phyloP scores from a whole-genome alignment of 2,113 vertebrate species.

The Heterochromis multidens region DNA sequence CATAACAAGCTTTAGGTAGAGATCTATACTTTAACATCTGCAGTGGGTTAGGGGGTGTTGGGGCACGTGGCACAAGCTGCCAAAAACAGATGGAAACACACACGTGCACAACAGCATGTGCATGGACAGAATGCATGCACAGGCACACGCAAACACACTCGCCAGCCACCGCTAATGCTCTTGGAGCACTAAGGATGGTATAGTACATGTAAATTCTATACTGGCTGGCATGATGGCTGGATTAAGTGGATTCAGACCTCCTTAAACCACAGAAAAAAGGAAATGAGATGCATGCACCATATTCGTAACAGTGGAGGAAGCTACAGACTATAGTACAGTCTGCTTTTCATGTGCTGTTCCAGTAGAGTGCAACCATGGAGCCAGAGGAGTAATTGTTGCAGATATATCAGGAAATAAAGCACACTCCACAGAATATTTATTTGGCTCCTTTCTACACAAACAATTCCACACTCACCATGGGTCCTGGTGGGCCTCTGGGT shows the following conservation, averaged over 20 bases:
- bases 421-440: slow-evolving; percentile 15
- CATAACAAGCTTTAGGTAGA: slow-evolving; percentile 31
- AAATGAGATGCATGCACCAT: slow-evolving; percentile 42
- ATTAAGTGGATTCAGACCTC: slow-evolving; percentile 58
- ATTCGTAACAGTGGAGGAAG: slow-evolving; percentile 11
- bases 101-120: slow-evolving; percentile 3
- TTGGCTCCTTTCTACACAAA: slow-evolving; percentile 9
- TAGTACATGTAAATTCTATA: slow-evolving; percentile 18
- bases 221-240: slow-evolving; percentile 45
- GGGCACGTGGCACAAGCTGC: background rate
- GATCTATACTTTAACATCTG: slow-evolving; percentile 32
- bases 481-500: slow-evolving; percentile 91
- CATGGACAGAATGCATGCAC: background rate
- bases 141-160: background rate
- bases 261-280: slow-evolving; percentile 44
- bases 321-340: slow-evolving; percentile 5
- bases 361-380: slow-evolving; percentile 32
- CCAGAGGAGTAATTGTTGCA: slow-evolving; percentile 36
- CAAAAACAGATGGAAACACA: slow-evolving; percentile 51
- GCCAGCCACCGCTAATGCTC: slow-evolving; percentile 19
- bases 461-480: slow-evolving; percentile 81
- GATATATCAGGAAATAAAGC: slow-evolving; percentile 39
- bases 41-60: background rate
- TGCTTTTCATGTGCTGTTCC: slow-evolving; percentile 32
- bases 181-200: slow-evolving; percentile 29